These are phyloP conservation scores for Anticlea derivata DNA, from an alignment of 2,888 invertebrate species.

Conservation along the genomic window DNA sequence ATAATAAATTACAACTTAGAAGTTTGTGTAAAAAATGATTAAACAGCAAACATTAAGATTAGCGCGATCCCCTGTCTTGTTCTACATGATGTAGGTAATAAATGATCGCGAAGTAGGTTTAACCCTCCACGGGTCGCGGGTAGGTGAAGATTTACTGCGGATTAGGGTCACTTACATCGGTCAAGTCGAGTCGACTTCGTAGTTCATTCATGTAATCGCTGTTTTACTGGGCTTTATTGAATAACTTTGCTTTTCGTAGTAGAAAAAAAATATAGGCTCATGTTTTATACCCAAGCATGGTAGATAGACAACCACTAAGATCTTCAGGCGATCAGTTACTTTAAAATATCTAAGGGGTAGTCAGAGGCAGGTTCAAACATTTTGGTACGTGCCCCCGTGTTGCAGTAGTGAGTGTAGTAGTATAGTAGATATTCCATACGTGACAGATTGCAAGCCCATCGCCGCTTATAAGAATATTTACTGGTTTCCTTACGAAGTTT, in stretches of 20 bases:
- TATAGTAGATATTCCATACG: too few species aligned
- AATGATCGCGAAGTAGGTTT: slow-evolving; percentile 76
- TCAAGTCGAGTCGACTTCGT: slow-evolving; percentile 73
- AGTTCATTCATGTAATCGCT: slow-evolving; percentile 69
- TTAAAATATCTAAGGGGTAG: too few species aligned
- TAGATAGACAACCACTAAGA: too few species aligned
- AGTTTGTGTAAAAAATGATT: slow-evolving; percentile 25
- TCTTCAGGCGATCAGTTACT: too few species aligned
- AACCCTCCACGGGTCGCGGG: slow-evolving; percentile 58
- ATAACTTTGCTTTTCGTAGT: slow-evolving; percentile 34
- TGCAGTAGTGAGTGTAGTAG: too few species aligned
- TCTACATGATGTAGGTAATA: slow-evolving; percentile 70
- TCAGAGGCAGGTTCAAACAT: too few species aligned
- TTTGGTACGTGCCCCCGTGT: too few species aligned
- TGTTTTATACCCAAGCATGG: too few species aligned
- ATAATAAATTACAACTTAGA: neutral
- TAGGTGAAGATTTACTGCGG: slow-evolving; percentile 79
- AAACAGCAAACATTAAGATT: slow-evolving; percentile 38
- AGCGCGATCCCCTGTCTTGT: slow-evolving; percentile 55
- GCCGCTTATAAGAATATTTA: too few species aligned
- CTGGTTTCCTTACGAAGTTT: too few species aligned
- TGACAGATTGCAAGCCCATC: too few species aligned
- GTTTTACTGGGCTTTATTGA: slow-evolving; percentile 53
- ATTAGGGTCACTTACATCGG: slow-evolving; percentile 81
- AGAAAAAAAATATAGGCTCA: too few species aligned